These are phyloP conservation scores for Pyxicephalus adspersus DNA, from an alignment of 2,113 vertebrate species.

Conservation along the genomic window DNA sequence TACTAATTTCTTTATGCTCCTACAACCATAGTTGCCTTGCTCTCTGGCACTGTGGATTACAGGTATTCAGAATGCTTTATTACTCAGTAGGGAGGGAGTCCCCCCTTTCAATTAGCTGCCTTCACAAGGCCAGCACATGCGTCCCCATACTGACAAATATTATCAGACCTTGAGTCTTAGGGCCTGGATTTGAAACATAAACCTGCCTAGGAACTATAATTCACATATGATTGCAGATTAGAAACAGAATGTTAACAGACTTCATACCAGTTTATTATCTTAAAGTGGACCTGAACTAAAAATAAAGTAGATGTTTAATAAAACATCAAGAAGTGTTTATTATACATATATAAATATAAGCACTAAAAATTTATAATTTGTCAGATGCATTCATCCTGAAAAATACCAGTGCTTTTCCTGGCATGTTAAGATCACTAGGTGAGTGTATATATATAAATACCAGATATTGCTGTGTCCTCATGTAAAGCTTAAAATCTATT, in stretches of 20 bases:
- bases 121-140: slow-evolving; percentile 28
- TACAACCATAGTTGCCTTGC: neutral
- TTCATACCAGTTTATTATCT: neutral
- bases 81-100: neutral
- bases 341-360: no score
- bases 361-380: no score
- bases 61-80: slow-evolving; percentile 28
- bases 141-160: slow-evolving; percentile 24
- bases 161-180: slow-evolving; percentile 40
- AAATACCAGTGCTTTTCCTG: no score
- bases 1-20: neutral
- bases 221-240: slow-evolving; percentile 22
- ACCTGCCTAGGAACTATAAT: slow-evolving; percentile 25
- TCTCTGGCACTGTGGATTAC: neutral
- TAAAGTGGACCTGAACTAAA: no score
- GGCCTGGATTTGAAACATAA: slow-evolving; percentile 26
- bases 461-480: no score
- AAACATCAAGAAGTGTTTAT: no score
- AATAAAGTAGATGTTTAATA: no score
- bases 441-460: no score
- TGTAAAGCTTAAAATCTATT: no score
- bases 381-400: no score
- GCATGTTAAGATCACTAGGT: no score
- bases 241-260: slow-evolving; percentile 18
- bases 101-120: slow-evolving; percentile 40